A percentile compares a stretch with the other conserved stretches of the same genome.
These are phyloP conservation scores for Brachylomia viminalis DNA, from an alignment of 2,888 invertebrate genomes.

Conservation along the genomic window DNA sequence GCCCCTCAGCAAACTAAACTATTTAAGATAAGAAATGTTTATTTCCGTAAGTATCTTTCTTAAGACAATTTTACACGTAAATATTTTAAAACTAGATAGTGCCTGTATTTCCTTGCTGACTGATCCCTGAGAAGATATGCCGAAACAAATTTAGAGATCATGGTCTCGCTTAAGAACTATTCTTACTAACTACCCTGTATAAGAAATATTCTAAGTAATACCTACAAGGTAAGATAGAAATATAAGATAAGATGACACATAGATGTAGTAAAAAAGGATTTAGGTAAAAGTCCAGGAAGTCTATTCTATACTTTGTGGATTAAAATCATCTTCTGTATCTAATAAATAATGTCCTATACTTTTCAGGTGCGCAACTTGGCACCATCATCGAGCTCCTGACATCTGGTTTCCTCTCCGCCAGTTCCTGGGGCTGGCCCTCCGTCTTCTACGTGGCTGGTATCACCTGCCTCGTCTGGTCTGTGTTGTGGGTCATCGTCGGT, in stretches of 20 bases:
- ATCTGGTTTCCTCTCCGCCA: constrained; percentile 93
- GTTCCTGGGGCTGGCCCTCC: constrained; percentile 94
- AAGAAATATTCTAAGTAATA: not conserved
- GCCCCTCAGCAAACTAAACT: no score
- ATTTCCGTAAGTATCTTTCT: no score
- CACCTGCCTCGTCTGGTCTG: constrained; percentile 91
- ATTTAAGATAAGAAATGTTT: no score
- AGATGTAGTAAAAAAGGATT: not conserved
- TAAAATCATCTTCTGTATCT: not conserved
- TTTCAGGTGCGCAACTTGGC: constrained; percentile 94
- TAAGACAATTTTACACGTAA: no score
- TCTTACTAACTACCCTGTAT: no score
- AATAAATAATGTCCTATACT: not conserved
- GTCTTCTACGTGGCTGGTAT: constrained; percentile 94
- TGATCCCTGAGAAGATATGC: no score
- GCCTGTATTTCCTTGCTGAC: no score
- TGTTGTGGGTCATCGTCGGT: constrained; percentile 91
- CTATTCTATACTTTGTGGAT: not conserved
- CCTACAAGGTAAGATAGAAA: not conserved
- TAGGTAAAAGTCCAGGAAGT: not conserved
- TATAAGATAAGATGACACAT: not conserved
- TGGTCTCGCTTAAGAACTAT: no score
- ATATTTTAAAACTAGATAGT: no score
- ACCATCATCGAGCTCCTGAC: constrained; percentile 94
- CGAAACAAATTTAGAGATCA: no score